Base-by-base conservation (phyloP, 1,140 invertebrate genomes). In the Lucilia cuprina region DNA sequence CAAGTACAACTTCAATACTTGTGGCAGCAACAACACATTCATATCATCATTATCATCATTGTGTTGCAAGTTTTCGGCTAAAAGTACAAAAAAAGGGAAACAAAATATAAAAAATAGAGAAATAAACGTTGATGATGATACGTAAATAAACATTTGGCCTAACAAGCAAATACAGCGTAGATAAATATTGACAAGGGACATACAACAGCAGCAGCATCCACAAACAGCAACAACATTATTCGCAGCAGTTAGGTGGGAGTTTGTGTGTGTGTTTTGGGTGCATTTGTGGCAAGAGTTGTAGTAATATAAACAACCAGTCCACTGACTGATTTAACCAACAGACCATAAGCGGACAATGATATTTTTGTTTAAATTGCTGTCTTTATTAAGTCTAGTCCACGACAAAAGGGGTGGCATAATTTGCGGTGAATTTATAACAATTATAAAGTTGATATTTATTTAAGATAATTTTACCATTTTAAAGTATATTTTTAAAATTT, bases 61-160 rank as follows among this genome's bases (percentile, higher is more conserved):
- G 65, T 70, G 65, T 70, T 70, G 77, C 77, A 80, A 80, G 50
- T 55, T 80, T 30, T 70, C 65, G 65, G 41, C 77, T 13, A 80
- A 80, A 9, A 41, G 41, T 41, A 41, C 41, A 41, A 49, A 80
- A n/a, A 19, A 80, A 41, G 41, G 41, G 41, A 41, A 50, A 78
- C 34, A 78, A 19, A 50, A 49, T 9, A 80, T 21, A 50, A 49
- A 19, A 70, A 70, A 70, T n/a, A n/a, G 14, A 5, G 55, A 60
- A 17, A 60, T 60, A 60, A 60, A 60, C 55, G 55, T 41, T 41
- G 14, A 60, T 60, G 50, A 70, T 49, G 41, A 80, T 49, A 80
- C 77, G 41, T 78, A 78, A 78, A 80, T 50, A 80, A 49, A 80
- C 77, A 80, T 80, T 49, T 80, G 77, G 77, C 77, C 41, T 80